Evolutionary conservation across 2,797 vertebrate species (phyloP).

Genomic region (Urophycis tenuis): DNA sequence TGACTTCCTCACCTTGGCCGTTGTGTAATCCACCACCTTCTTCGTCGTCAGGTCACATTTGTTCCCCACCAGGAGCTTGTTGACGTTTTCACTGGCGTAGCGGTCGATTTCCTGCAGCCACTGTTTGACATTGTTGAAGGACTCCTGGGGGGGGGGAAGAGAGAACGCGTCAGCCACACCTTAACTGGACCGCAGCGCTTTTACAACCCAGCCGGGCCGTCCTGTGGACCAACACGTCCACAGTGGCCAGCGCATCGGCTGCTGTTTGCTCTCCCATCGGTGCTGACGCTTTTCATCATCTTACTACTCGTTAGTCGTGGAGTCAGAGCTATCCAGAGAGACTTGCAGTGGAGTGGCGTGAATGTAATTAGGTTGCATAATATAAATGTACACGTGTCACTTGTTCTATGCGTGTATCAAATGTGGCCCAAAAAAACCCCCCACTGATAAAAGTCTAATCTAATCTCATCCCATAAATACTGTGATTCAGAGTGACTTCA

Average conservation of each 20-base stretch:
- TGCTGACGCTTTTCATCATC: too few species aligned
- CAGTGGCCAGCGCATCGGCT: background rate
- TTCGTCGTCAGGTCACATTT: conserved; percentile 98
- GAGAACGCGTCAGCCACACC: background rate
- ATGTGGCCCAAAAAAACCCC: background rate
- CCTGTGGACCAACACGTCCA: background rate
- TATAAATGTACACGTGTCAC: background rate
- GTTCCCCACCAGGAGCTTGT: conserved; percentile 99
- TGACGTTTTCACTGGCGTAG: conserved; percentile 99
- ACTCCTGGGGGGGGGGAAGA: conserved; percentile 72
- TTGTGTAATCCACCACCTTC: conserved; percentile 99
- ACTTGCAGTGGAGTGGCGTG: too few species aligned
- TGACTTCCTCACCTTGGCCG: conserved; percentile 81
- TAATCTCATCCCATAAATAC: too few species aligned
- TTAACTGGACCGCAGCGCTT: too few species aligned
- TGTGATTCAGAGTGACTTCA: too few species aligned
- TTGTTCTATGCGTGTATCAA: background rate
- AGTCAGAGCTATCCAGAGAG: too few species aligned
- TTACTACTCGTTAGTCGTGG: background rate
- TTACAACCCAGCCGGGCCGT: too few species aligned
- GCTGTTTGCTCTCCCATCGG: too few species aligned
- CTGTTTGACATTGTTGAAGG: conserved; percentile 98
- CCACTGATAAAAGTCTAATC: background rate
- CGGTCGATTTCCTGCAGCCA: conserved; percentile 99
- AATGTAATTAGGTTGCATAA: background rate